Percentiles rank a stretch among this genome's conserved stretches.
Evolutionary conservation across 2,888 invertebrate species (phyloP).

Genomic region (Dynastes maya): DNA sequence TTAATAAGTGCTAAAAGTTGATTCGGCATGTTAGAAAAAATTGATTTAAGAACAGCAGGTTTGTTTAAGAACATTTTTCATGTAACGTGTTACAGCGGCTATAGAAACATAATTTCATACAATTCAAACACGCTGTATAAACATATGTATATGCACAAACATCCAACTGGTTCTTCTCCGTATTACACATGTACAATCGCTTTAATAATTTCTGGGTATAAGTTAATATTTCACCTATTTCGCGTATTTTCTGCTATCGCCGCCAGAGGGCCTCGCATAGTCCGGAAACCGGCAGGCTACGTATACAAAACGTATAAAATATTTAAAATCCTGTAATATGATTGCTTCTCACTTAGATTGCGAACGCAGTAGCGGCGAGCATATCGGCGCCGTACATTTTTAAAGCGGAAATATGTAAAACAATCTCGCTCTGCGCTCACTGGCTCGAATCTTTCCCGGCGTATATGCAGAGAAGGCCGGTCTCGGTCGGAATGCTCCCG

Average conservation of each 20-base stretch:
- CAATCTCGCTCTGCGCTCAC: neutral
- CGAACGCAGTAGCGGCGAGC: neutral
- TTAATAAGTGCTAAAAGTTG: too few species aligned
- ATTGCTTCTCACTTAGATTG: slow-evolving; percentile 27
- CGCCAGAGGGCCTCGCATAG: neutral
- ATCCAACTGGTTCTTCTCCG: neutral
- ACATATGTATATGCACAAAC: neutral
- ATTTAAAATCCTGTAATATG: slow-evolving; percentile 20
- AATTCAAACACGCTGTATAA: too few species aligned
- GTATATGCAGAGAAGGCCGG: neutral
- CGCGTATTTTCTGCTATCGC: neutral
- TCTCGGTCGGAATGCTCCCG: slow-evolving; percentile 3
- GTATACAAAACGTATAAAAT: neutral
- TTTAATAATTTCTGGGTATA: neutral
- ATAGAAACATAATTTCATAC: too few species aligned
- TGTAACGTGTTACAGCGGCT: too few species aligned
- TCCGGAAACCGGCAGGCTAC: neutral
- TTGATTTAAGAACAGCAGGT: too few species aligned
- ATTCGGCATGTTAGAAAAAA: too few species aligned
- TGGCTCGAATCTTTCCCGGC: neutral
- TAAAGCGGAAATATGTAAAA: slow-evolving; percentile 27
- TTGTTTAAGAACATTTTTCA: too few species aligned
- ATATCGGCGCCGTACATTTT: slow-evolving; percentile 13
- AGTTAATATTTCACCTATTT: slow-evolving; percentile 6
- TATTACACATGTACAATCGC: neutral